Percentiles rank a stretch among this genome's conserved stretches.
phyloP scores from a whole-genome alignment of 2,888 invertebrate genomes.

The Mamestra brassicae region DNA sequence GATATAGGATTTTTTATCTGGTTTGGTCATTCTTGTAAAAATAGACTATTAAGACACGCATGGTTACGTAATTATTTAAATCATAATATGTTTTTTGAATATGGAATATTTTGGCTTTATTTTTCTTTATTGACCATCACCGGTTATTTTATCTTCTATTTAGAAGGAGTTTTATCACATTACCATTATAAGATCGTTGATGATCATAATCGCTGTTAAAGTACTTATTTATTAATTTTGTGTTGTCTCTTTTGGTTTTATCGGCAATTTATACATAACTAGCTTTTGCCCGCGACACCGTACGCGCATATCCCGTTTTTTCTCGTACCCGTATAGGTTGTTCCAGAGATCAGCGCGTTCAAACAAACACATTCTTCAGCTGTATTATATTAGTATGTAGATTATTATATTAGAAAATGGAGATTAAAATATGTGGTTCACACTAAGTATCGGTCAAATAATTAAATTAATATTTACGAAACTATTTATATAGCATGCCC shows the following conservation, averaged over 20 bases:
- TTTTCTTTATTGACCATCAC: not conserved
- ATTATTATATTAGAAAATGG: too few relatives aligned
- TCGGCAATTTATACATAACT: not conserved
- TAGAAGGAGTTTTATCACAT: not conserved
- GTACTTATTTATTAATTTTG: not conserved
- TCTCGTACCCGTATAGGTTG: too few relatives aligned
- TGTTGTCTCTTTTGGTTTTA: not conserved
- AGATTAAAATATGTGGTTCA: not conserved
- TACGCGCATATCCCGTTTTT: too few relatives aligned
- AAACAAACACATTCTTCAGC: too few relatives aligned
- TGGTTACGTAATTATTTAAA: constrained; percentile 36
- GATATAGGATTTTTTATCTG: constrained; percentile 20
- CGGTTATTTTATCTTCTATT: not conserved
- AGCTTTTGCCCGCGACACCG: not conserved
- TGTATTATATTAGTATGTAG: too few relatives aligned
- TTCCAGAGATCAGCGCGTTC: too few relatives aligned
- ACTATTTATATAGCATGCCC: not conserved
- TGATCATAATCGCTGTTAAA: not conserved
- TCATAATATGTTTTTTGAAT: not conserved
- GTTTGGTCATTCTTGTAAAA: constrained; percentile 56
- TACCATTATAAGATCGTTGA: constrained; percentile 2
- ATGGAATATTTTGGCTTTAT: constrained; percentile 1
- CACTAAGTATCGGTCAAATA: not conserved
- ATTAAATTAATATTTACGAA: not conserved
- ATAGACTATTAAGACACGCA: constrained; percentile 45